Evolutionary conservation across 2,113 vertebrate genomes (phyloP), one percentile per base, ranked within the genome.

Genomic region (Talpa occidentalis): DNA sequence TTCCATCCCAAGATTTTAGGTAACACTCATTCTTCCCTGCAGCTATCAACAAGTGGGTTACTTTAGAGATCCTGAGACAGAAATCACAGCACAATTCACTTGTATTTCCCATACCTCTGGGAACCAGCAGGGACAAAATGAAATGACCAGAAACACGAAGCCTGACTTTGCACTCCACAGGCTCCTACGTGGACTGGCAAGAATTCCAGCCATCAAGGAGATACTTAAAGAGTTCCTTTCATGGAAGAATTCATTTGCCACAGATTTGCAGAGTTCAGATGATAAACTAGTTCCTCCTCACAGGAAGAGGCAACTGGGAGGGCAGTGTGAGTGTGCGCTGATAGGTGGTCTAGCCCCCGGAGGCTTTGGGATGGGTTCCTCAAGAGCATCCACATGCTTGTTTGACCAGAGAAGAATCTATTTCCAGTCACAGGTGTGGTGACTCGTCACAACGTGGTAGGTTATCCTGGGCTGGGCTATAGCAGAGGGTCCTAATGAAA

Each of bases 391-490:
- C 10, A 42, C n/a, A 73, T 19, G 52, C 30, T 74, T 42, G 28
- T 35, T 62, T 6, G 2, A 67, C 4, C 82, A 70, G 15, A 78
- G 6, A 64, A 73, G 60, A 42, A 10, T 17, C 4, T 1, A 19
- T 26, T 28, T 62, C 42, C 78, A 47, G 24, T 67, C 47, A 44
- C 1, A 10, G 2, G 21, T 66, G 47, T n/a, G 70, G 17, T 16
- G n/a, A 37, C 3, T 17, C 0, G 1, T 37, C 47, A 47, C 66
- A 28, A 22, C 15, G 9, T 0, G 40, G 7, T 0, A 74, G 32
- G 49, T 11, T 16, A 52, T 11, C 10, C 49, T 12, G 49, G 49
- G n/a, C n/a, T n/a, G 49, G 49, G 9, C 19, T 7, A 44, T 17
- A 32, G 30, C 47, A 49, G 22, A 76, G 12, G 30, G 40, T 37